phyloP scores from a whole-genome alignment of 2,888 invertebrate species.

The Epirrita christyi region DNA sequence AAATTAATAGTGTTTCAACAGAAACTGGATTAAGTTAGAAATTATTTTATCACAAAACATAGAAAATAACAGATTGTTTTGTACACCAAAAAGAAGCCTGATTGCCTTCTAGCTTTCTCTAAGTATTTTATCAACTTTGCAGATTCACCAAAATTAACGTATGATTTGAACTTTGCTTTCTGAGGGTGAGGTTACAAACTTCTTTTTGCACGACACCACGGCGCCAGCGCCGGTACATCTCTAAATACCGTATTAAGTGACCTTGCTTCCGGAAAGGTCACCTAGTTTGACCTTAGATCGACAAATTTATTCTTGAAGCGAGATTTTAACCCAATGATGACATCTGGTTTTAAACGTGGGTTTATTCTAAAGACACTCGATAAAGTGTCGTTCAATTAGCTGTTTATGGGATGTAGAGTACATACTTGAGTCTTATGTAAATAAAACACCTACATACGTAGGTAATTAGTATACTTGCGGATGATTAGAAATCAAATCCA shows the following conservation, averaged over 20 bases:
- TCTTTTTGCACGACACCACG: slow-evolving; percentile 10
- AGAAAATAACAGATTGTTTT: no score
- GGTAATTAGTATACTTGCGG: no score
- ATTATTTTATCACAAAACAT: no score
- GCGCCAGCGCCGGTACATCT: slow-evolving; percentile 29
- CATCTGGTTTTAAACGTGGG: slow-evolving; percentile 50
- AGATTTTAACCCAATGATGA: slow-evolving; percentile 51
- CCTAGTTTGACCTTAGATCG: slow-evolving; percentile 59
- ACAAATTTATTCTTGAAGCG: slow-evolving; percentile 54
- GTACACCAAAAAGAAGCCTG: no score
- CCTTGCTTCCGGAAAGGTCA: slow-evolving; percentile 78
- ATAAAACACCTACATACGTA: no score
- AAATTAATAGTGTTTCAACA: not conserved
- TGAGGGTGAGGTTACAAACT: slow-evolving; percentile 17
- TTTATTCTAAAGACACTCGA: slow-evolving; percentile 48
- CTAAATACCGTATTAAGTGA: slow-evolving; percentile 43
- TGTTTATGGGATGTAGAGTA: not conserved
- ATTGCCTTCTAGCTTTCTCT: no score
- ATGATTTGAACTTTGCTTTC: slow-evolving; percentile 18
- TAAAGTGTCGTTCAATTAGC: slow-evolving; percentile 21
- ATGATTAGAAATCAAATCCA: no score
- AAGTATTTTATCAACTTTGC: not conserved
- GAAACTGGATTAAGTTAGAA: no score
- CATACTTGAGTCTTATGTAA: no score
- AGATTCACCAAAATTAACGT: not conserved